These are phyloP conservation scores for Danio choprae DNA, from an alignment of 2,797 vertebrate genomes.

Conservation along the genomic window DNA sequence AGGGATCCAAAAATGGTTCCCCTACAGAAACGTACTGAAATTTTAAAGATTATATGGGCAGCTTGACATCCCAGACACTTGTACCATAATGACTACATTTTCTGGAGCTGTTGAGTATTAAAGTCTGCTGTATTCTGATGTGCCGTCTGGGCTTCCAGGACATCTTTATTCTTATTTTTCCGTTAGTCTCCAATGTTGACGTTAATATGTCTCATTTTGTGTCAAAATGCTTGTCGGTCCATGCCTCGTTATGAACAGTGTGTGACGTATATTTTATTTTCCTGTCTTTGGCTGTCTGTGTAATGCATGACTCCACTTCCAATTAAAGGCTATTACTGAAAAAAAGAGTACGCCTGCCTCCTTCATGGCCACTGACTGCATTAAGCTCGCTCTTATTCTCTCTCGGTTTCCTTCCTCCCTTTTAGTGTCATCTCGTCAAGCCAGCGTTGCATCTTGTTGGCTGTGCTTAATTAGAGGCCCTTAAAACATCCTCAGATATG, in stretches of 20 bases:
- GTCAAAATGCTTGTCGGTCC: slow-evolving; percentile 11
- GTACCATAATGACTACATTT: background rate
- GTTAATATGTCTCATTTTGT: slow-evolving; percentile 12
- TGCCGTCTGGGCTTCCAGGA: no score
- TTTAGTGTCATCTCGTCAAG: slow-evolving; percentile 29
- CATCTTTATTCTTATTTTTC: background rate
- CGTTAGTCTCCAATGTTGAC: background rate
- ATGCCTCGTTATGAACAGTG: slow-evolving; percentile 21
- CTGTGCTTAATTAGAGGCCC: slow-evolving; percentile 49
- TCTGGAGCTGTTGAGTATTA: no score
- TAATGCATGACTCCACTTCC: slow-evolving; percentile 47
- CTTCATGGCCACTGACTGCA: slow-evolving; percentile 49
- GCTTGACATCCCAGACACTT: background rate
- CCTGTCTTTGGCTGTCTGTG: slow-evolving; percentile 44
- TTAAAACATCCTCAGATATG: slow-evolving; percentile 53
- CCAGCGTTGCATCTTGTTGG: slow-evolving; percentile 42
- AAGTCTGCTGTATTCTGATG: no score
- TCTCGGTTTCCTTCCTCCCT: slow-evolving; percentile 18
- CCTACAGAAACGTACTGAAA: no score
- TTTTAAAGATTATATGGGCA: no score
- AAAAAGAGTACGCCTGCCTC: slow-evolving; percentile 28
- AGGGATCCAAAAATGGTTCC: no score
- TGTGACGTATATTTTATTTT: slow-evolving; percentile 52
- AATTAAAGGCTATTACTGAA: slow-evolving; percentile 61
- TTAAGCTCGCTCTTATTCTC: slow-evolving; percentile 39